These are phyloP conservation scores for Ictalurus furcatus DNA, from an alignment of 2,113 vertebrate species.

Conservation along the genomic window DNA sequence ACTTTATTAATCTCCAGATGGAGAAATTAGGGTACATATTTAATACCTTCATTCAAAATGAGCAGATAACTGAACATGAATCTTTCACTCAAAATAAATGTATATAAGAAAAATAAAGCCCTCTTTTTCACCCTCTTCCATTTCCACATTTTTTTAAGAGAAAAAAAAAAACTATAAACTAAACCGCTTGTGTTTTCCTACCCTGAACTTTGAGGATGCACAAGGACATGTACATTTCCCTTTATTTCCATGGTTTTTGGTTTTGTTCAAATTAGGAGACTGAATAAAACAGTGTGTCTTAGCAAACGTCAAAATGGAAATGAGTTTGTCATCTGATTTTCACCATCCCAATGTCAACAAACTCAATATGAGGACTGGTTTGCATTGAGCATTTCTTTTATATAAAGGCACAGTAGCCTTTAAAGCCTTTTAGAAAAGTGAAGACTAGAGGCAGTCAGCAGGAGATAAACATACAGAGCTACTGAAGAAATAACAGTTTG, in stretches of 20 bases:
- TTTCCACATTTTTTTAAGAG: neutral
- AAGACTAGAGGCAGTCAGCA: neutral
- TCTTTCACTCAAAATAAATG: neutral
- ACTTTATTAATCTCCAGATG: no score
- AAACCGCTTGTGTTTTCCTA: neutral
- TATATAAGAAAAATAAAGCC: neutral
- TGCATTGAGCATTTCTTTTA: neutral
- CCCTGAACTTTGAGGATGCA: neutral
- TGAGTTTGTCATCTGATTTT: neutral
- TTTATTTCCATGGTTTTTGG: slow-evolving; percentile 11
- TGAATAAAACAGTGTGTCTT: neutral
- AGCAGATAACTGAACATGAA: neutral
- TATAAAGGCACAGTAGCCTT: neutral
- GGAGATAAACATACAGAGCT: neutral
- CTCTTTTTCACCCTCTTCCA: no score
- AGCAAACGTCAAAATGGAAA: slow-evolving; percentile 1
- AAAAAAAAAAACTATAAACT: neutral
- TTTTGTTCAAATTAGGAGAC: slow-evolving; percentile 3
- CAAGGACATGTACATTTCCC: neutral
- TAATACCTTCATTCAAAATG: neutral
- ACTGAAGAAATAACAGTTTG: neutral
- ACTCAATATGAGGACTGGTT: neutral
- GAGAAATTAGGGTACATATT: no score
- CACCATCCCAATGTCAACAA: neutral
- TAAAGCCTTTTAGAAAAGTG: neutral